These are phyloP conservation scores for Priocnemis perturbator DNA, from an alignment of 2,888 invertebrate species.

Conservation along the genomic window DNA sequence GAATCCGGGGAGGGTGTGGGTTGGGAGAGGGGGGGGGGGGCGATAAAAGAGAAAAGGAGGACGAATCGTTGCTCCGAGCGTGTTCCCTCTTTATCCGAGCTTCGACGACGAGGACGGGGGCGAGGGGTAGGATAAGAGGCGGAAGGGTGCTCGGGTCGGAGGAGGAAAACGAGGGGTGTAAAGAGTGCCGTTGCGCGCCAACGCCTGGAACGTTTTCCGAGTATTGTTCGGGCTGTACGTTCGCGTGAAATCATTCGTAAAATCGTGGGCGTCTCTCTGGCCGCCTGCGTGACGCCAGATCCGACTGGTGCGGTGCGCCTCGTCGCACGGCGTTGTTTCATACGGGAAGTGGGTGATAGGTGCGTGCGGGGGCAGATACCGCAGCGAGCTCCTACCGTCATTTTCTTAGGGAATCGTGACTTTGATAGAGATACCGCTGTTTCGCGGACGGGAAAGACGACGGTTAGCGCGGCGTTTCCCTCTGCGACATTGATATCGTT, in stretches of 20 bases:
- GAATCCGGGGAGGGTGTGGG: neutral
- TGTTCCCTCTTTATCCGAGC: constrained; percentile 12
- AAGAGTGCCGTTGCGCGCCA: constrained; percentile 3
- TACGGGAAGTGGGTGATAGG: neutral
- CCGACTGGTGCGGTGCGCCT: neutral
- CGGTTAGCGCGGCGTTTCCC: too few species aligned
- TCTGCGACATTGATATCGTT: too few species aligned
- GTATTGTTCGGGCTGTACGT: constrained; percentile 52
- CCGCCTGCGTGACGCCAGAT: neutral
- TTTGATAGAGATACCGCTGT: too few species aligned
- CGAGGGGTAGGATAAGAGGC: constrained; percentile 18
- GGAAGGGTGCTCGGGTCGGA: neutral
- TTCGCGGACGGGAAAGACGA: too few species aligned
- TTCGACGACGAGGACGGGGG: constrained; percentile 24
- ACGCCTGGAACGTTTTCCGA: constrained; percentile 37
- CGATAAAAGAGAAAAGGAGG: constrained; percentile 21
- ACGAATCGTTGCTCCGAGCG: constrained; percentile 23
- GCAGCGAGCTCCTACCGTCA: too few species aligned
- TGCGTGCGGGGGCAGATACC: too few species aligned
- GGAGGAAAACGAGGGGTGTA: neutral
- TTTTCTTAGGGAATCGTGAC: too few species aligned
- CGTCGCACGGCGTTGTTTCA: neutral
- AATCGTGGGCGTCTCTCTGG: constrained; percentile 44
- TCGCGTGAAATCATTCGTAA: constrained; percentile 62
- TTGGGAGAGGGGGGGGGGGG: neutral